These are phyloP conservation scores for Clunio marinus DNA, from an alignment of 2,888 invertebrate genomes.

Conservation along the genomic window DNA sequence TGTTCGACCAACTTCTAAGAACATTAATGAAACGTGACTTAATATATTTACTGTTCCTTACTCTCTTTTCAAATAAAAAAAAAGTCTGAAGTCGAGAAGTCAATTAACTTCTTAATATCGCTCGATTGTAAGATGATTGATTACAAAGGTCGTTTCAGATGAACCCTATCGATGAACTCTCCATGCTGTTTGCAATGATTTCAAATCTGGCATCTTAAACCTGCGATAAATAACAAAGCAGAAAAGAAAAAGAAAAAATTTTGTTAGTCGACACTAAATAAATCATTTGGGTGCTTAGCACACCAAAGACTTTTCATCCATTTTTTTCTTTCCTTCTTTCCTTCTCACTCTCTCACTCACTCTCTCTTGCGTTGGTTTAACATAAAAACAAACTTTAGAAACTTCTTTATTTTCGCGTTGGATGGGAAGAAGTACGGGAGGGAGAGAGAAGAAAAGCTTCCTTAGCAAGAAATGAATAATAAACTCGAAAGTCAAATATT, in stretches of 20 bases:
- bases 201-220: neutral
- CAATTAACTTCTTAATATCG: conserved; percentile 31
- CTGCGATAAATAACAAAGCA: neutral
- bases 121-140: conserved; percentile 12
- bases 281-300: conserved; percentile 18
- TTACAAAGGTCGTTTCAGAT: conserved; percentile 8
- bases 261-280: conserved; percentile 32
- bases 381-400: neutral
- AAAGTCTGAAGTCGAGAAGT: conserved; percentile 19
- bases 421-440: conserved; percentile 5
- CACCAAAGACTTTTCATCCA: no score
- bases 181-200: neutral
- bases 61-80: neutral
- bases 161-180: neutral
- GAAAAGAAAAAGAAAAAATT: neutral
- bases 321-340: no score
- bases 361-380: neutral
- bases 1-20: neutral
- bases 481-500: conserved; percentile 31
- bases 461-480: neutral
- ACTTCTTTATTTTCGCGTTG: neutral
- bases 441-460: no score
- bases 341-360: no score
- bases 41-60: no score
- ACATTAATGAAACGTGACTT: no score